A percentile compares a stretch with the other conserved stretches of the same genome.
phyloP scores from a whole-genome alignment of 2,113 vertebrate species.

The Suricata suricatta region DNA sequence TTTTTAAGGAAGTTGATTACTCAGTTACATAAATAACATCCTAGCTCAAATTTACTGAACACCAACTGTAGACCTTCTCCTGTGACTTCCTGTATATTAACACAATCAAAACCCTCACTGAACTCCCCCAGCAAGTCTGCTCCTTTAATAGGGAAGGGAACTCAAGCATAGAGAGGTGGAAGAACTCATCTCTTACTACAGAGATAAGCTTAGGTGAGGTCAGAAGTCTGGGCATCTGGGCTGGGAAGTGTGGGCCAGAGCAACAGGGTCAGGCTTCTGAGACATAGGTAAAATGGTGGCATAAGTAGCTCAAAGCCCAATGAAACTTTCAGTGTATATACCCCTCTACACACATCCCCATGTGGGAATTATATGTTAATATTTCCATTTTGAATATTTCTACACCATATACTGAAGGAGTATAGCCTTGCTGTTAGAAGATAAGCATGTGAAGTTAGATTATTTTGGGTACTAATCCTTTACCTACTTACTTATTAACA shows the following conservation, averaged over 20 bases:
- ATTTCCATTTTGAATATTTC: not conserved
- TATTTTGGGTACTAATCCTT: not conserved
- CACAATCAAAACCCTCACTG: fast-evolving
- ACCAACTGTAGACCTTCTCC: not conserved
- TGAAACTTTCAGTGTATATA: not conserved
- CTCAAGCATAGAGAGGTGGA: no score
- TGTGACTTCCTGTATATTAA: not conserved
- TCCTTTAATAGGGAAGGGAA: not conserved
- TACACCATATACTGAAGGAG: not conserved
- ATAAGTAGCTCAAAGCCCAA: not conserved
- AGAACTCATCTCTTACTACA: not conserved
- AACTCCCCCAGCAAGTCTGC: not conserved
- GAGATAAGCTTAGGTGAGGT: not conserved
- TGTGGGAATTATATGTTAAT: not conserved
- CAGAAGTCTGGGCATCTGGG: not conserved
- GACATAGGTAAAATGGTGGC: not conserved
- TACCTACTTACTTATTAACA: not conserved
- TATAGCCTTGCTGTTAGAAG: not conserved
- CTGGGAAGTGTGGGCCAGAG: not conserved
- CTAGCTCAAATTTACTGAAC: not conserved
- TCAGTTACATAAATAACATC: not conserved
- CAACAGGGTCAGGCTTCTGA: not conserved
- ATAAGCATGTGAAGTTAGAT: not conserved
- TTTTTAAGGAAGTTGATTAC: not conserved
- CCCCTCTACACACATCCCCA: not conserved